These are phyloP conservation scores for Brachyptera risi DNA, from an alignment of 2,888 invertebrate genomes.

Conservation along the genomic window DNA sequence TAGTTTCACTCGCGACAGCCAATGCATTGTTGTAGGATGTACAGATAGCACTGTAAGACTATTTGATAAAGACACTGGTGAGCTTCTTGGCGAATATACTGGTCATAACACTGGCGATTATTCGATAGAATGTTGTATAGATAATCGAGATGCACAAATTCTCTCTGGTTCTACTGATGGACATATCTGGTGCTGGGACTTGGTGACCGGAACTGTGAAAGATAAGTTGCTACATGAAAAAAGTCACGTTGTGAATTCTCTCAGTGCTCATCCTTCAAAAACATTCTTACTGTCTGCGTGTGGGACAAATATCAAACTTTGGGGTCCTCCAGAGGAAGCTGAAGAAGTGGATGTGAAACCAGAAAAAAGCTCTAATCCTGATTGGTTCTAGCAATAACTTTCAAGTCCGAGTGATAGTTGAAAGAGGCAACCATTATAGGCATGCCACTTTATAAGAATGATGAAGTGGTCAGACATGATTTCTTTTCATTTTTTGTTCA, in stretches of 20 bases:
- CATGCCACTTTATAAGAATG: too few relatives aligned
- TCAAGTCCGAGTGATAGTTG: background rate
- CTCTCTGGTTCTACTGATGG: constrained; percentile 90
- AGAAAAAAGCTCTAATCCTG: too few relatives aligned
- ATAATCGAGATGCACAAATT: constrained; percentile 78
- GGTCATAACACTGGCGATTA: constrained; percentile 82
- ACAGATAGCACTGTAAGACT: constrained; percentile 78
- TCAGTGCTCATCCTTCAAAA: constrained; percentile 76
- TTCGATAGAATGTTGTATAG: constrained; percentile 81
- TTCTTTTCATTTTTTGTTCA: too few relatives aligned
- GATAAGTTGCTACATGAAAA: constrained; percentile 35
- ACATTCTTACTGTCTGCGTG: constrained; percentile 68
- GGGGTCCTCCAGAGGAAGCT: constrained; percentile 47
- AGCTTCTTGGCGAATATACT: constrained; percentile 68
- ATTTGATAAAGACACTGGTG: constrained; percentile 83
- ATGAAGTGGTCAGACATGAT: too few relatives aligned
- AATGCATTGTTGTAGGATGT: constrained; percentile 83
- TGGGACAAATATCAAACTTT: constrained; percentile 66
- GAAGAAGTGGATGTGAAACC: constrained; percentile 1
- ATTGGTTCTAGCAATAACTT: too few relatives aligned
- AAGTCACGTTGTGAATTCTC: constrained; percentile 66
- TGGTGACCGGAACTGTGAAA: constrained; percentile 67
- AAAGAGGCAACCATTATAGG: too few relatives aligned
- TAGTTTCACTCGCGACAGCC: constrained; percentile 85
- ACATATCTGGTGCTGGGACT: constrained; percentile 82